Evolutionary conservation across 2,888 invertebrate species (phyloP).

Genomic region (Tenthredo amoena): DNA sequence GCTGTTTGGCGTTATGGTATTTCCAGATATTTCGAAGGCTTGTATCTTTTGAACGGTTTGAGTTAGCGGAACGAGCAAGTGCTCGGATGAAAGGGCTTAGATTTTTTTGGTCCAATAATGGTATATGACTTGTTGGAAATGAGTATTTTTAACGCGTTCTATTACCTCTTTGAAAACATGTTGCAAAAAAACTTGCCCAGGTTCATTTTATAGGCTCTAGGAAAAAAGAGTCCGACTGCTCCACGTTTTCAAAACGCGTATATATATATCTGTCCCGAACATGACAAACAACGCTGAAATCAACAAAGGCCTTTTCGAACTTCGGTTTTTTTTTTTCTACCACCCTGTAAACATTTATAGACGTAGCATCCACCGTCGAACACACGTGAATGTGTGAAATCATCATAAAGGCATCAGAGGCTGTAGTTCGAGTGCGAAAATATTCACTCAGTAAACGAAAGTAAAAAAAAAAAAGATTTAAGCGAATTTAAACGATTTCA

Average conservation of each 20-base stretch:
- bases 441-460: background rate
- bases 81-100: background rate
- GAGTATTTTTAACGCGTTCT: background rate
- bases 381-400: background rate
- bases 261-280: background rate
- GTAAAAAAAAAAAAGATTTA: background rate
- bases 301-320: slow-evolving; percentile 2
- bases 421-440: background rate
- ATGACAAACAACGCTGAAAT: background rate
- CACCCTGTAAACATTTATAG: background rate
- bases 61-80: background rate
- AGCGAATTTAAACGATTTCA: background rate
- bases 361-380: background rate
- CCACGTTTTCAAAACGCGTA: background rate
- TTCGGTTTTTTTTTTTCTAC: background rate
- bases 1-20: background rate
- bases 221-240: background rate
- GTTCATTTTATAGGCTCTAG: background rate
- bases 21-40: background rate
- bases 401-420: background rate
- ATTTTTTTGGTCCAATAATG: background rate
- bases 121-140: slow-evolving; percentile 34
- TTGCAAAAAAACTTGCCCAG: background rate
- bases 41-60: background rate
- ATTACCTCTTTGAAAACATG: background rate